Evolutionary conservation across 2,888 invertebrate genomes (phyloP).

Genomic region (Ornithoptera alexandrae): DNA sequence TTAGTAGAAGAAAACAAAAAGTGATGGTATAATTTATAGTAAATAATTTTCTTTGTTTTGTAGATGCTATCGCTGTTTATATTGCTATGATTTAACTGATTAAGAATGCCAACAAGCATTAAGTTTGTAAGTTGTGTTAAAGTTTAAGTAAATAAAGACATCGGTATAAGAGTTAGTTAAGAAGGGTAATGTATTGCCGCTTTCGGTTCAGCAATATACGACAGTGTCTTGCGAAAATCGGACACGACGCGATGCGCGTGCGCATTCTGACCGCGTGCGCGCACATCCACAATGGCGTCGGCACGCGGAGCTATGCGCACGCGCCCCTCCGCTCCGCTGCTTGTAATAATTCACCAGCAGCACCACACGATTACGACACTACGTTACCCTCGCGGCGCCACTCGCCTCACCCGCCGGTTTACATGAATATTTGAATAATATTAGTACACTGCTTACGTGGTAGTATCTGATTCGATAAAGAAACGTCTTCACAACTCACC

Average conservation of each 20-base stretch:
- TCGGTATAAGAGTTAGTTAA: too few species aligned
- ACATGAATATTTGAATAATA: background rate
- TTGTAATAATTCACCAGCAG: constrained; percentile 25
- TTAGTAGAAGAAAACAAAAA: too few species aligned
- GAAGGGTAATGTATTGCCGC: background rate
- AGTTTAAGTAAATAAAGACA: too few species aligned
- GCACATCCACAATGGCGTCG: constrained; percentile 57
- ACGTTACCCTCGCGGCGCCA: constrained; percentile 12
- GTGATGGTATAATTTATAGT: too few species aligned
- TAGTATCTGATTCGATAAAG: too few species aligned
- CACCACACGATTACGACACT: constrained; percentile 17
- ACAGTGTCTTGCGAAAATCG: constrained; percentile 19
- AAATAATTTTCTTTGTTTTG: too few species aligned
- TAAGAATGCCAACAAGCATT: too few species aligned
- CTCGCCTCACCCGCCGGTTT: background rate
- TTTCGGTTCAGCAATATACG: constrained; percentile 1
- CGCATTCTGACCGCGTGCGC: constrained; percentile 60
- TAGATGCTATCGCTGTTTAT: too few species aligned
- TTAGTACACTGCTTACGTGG: background rate
- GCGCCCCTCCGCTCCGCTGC: constrained; percentile 40
- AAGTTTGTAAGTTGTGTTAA: too few species aligned
- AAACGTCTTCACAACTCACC: too few species aligned
- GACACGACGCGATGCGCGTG: constrained; percentile 37
- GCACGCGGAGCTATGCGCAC: constrained; percentile 68
- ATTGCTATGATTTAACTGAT: too few species aligned